Percentiles rank a stretch among this genome's conserved stretches.
Conservation (phyloP, 2,113 vertebrate species). For the Bucco capensis region DNA sequence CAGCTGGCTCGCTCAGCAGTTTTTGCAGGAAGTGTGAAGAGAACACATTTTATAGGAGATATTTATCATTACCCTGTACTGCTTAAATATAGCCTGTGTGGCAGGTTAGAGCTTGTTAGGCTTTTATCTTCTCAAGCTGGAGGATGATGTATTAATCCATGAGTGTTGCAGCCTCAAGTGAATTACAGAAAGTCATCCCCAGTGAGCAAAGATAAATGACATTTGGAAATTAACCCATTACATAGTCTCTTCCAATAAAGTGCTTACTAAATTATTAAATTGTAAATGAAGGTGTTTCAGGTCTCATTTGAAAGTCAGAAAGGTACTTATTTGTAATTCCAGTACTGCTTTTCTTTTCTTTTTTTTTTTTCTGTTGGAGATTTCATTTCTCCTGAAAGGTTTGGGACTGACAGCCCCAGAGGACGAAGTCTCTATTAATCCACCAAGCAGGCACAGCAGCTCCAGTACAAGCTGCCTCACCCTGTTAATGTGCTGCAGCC, state of each 20-base stretch:
- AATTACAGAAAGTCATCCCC: conserved; percentile 56
- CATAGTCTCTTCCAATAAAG: conserved; percentile 28
- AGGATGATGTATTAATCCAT: conserved; percentile 62
- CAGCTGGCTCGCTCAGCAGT: conserved; percentile 61
- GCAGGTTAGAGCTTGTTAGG: conserved; percentile 65
- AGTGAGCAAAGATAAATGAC: conserved; percentile 61
- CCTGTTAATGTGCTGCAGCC: not conserved
- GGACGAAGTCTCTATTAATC: conserved; percentile 22
- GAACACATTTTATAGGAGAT: conserved; percentile 56
- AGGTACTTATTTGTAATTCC: conserved; percentile 6
- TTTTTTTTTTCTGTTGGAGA: not conserved
- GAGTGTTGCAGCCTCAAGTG: conserved; percentile 52
- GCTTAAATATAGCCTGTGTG: conserved; percentile 57
- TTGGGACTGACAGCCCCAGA: not conserved
- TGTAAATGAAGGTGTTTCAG: conserved; percentile 40
- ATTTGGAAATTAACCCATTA: conserved; percentile 64
- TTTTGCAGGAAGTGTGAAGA: conserved; percentile 59
- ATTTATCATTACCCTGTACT: conserved; percentile 60
- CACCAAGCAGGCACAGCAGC: not conserved
- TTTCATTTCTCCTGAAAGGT: conserved; percentile 15
- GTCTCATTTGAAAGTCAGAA: conserved; percentile 44
- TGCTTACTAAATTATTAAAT: conserved; percentile 41
- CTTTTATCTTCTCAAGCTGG: conserved; percentile 62
- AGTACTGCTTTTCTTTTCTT: not conserved
- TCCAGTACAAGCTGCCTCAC: not conserved